Conservation (phyloP, 2,888 invertebrate species). For the Drosophila imparisetae region DNA sequence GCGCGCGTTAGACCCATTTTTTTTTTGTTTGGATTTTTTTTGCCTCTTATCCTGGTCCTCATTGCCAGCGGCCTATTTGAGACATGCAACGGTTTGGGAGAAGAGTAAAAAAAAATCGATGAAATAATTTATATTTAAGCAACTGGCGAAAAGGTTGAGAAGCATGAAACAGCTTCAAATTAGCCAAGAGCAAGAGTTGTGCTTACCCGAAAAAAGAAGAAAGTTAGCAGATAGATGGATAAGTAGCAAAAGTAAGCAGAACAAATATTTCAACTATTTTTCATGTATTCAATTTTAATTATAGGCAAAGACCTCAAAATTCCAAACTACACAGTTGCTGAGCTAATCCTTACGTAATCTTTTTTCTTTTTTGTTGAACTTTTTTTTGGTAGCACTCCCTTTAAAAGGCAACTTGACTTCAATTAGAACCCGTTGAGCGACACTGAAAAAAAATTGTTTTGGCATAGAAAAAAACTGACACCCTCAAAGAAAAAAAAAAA, state of each 20-base stretch:
- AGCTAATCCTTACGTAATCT: slow-evolving; percentile 3
- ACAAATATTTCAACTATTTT: slow-evolving; percentile 1
- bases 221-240: not conserved
- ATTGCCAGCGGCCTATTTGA: slow-evolving; percentile 68
- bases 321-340: not conserved
- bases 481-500: slow-evolving; percentile 23
- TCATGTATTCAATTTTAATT: slow-evolving; percentile 10
- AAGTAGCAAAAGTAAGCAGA: not conserved
- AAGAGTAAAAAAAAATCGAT: slow-evolving; percentile 64
- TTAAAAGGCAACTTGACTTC: slow-evolving; percentile 62
- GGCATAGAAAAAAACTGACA: slow-evolving; percentile 42
- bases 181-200: slow-evolving; percentile 47
- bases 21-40: slow-evolving; percentile 37
- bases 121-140: slow-evolving; percentile 71
- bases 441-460: slow-evolving; percentile 32
- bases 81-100: slow-evolving; percentile 44
- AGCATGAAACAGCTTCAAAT: slow-evolving; percentile 32
- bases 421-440: slow-evolving; percentile 65
- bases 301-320: not conserved
- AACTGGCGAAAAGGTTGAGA: slow-evolving; percentile 38
- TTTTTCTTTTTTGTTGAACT: not conserved
- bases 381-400: not conserved
- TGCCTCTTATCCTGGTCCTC: slow-evolving; percentile 36
- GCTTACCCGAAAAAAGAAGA: not conserved
- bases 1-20: slow-evolving; percentile 61